These are phyloP conservation scores for Danionella cerebrum DNA, from an alignment of 2,113 vertebrate species.

Conservation along the genomic window DNA sequence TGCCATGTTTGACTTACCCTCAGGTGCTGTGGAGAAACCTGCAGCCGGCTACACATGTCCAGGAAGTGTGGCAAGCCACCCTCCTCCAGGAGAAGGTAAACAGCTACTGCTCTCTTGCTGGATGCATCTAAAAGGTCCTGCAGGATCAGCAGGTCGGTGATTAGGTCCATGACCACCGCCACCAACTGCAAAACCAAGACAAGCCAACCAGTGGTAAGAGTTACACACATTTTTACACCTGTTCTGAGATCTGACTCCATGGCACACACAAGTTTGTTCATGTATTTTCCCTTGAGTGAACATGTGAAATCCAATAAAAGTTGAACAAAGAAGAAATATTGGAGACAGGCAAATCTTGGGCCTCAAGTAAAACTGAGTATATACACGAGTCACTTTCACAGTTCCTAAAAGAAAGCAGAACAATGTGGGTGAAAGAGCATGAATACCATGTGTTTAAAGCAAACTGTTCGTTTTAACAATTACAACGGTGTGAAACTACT, in stretches of 20 bases:
- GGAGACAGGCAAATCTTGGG: too few relatives aligned
- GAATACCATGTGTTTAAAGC: neutral
- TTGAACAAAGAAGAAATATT: too few relatives aligned
- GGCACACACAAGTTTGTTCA: too few relatives aligned
- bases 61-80: constrained; percentile 73
- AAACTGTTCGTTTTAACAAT: neutral
- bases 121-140: constrained; percentile 84
- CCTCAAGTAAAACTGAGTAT: too few relatives aligned
- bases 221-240: neutral
- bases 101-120: constrained; percentile 73
- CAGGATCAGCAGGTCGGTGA: constrained; percentile 87
- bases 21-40: constrained; percentile 73
- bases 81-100: constrained; percentile 83
- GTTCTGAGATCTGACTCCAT: neutral
- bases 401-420: neutral
- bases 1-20: constrained; percentile 64
- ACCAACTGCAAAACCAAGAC: constrained; percentile 64
- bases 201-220: neutral
- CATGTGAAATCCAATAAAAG: neutral
- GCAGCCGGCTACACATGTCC: constrained; percentile 82
- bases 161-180: constrained; percentile 88
- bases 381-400: neutral
- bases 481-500: neutral
- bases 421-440: neutral
- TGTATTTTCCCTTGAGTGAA: constrained; percentile 1